Evolutionary conservation across 2,888 invertebrate genomes (phyloP), one percentile per base, ranked within the genome.

Genomic region (Pseudococcus viburni): DNA sequence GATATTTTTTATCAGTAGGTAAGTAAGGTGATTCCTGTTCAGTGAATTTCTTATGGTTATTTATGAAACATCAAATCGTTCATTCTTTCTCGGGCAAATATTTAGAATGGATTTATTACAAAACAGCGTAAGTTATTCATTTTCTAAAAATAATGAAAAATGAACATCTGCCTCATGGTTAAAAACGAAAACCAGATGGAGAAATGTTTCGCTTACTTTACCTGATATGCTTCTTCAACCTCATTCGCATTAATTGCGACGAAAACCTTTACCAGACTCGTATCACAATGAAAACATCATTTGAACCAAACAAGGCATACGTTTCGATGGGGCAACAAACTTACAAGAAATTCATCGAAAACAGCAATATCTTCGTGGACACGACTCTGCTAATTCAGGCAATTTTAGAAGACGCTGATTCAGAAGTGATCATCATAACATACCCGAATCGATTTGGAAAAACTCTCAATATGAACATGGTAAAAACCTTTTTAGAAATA

Each of bases 331-430:
- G 68, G 1, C 68, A 73, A 12, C 12, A 22, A 73, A 73, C 11
- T 12, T 73, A 12, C n/a, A 73, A 73, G 33, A 73, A 73, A 73
- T 73, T 73, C 68, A 33, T 73, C 8, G 68, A 73, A 73, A 11
- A 33, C 68, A 73, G 68, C n/a, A 73, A 73, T 11, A 73, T 73
- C 33, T 33, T 73, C 11, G 4, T 73, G 11, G 68, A 73, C 33
- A 73, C 68, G 4, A 33, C 33, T 33, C 12, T 73, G 15, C 68
- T 73, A n/a, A 73, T 73, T 33, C 68, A 73, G 68, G 4, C 68
- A 5, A 73, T 73, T 73, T 1, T 73, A 9, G 68, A 73, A 33
- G 68, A 73, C 7, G 33, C 12, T 1, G 33, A 73, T 15, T 12
- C 68, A 9, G 68, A 73, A 2, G 68, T 73, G 12, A 33, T 73